Percentiles rank a stretch among this genome's conserved stretches.
phyloP scores from a whole-genome alignment of 2,113 vertebrate species.

The Ahaetulla prasina region DNA sequence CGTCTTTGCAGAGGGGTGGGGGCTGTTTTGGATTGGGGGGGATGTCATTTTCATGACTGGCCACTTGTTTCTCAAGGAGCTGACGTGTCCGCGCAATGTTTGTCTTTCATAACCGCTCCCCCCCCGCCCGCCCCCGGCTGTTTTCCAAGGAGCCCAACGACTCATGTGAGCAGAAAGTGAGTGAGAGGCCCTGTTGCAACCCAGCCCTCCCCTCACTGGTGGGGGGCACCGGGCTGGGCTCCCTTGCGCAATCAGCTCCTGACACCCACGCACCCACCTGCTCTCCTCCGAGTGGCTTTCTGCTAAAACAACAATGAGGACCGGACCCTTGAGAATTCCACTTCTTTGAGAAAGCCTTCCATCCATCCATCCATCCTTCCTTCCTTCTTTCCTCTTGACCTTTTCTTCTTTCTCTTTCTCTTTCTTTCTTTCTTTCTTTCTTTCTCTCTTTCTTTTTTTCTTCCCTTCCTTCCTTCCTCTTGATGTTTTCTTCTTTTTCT shows the following conservation, averaged over 20 bases:
- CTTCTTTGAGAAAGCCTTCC: background rate
- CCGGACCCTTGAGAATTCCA: background rate
- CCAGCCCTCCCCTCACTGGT: background rate
- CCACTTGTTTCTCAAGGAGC: background rate
- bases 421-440: background rate
- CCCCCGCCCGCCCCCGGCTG: background rate
- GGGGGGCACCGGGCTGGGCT: background rate
- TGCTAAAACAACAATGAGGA: background rate
- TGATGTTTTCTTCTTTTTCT: no score
- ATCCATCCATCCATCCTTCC: no score
- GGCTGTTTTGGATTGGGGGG: background rate
- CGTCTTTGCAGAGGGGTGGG: background rate
- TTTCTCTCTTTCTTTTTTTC: no score
- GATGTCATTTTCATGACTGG: background rate
- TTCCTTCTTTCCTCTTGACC: no score
- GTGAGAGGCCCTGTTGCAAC: background rate
- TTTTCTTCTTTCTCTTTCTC: no score
- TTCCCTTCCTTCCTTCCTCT: no score
- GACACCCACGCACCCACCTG: background rate
- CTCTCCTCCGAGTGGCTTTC: background rate
- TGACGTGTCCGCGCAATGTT: background rate
- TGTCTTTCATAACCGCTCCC: background rate
- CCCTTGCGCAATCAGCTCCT: background rate
- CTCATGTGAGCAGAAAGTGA: background rate
- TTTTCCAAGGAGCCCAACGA: background rate